Conservation (phyloP, 2,113 vertebrate species). For the Mustelus asterias region DNA sequence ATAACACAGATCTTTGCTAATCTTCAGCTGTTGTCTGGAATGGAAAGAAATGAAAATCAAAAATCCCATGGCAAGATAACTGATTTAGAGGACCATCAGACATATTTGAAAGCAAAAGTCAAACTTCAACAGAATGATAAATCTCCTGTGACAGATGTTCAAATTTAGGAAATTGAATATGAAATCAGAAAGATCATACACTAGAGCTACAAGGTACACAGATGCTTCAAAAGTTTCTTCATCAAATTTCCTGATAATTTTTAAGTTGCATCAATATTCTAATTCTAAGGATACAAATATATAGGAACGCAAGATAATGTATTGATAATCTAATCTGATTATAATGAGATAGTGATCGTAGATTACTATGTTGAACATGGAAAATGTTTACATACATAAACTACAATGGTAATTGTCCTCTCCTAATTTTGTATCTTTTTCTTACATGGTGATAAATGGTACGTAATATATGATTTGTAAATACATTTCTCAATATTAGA, state of each 20-base stretch:
- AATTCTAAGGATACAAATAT: not conserved
- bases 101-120: not conserved
- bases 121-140: not conserved
- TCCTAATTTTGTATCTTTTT: not conserved
- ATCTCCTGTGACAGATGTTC: not conserved
- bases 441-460: not conserved
- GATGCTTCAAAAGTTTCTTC: not conserved
- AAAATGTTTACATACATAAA: not conserved
- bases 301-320: not conserved
- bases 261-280: not conserved
- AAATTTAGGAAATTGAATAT: not conserved
- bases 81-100: not conserved
- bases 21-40: not conserved
- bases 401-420: not conserved
- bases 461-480: not conserved
- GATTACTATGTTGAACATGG: not conserved
- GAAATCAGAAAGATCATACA: not conserved
- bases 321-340: not conserved
- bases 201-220: not conserved
- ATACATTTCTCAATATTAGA: not conserved
- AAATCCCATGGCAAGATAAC: not conserved
- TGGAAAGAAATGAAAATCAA: not conserved
- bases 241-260: not conserved
- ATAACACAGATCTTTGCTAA: not conserved
- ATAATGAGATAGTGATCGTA: not conserved